Percentiles rank a stretch among this genome's conserved stretches.
Conservation (phyloP, 92 coral and sea anemone genomes). For the Epizoanthus scotinus region DNA sequence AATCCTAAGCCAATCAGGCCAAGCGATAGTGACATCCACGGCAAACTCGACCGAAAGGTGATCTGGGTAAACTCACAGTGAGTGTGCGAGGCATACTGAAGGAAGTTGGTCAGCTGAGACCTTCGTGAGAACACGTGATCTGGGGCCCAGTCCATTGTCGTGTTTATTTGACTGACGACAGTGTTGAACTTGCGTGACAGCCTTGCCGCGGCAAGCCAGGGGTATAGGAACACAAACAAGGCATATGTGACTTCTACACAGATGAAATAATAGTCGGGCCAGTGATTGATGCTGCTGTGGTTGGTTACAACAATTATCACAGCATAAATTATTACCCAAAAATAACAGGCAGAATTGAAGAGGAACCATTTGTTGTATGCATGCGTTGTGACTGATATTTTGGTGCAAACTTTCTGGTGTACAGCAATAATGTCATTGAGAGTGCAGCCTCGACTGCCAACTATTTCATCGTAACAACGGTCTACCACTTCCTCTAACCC, state of each 20-base stretch:
- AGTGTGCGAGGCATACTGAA: conserved; percentile 52
- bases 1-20: conserved; percentile 23
- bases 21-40: conserved; percentile 34
- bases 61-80: conserved; percentile 53
- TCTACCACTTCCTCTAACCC: conserved; percentile 40
- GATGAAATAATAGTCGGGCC: conserved; percentile 39
- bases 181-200: conserved; percentile 42
- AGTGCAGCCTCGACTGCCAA: conserved; percentile 28
- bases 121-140: conserved; percentile 46
- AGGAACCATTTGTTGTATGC: conserved; percentile 47
- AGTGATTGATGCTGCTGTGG: neutral
- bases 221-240: conserved; percentile 44
- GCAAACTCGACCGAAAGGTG: conserved; percentile 50
- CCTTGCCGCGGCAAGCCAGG: conserved; percentile 50
- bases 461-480: conserved; percentile 38
- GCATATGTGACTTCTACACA: conserved; percentile 35
- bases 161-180: conserved; percentile 44
- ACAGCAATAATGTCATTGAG: conserved; percentile 50
- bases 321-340: conserved; percentile 47
- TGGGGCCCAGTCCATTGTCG: conserved; percentile 48
- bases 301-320: conserved; percentile 27
- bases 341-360: conserved; percentile 55
- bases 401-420: conserved; percentile 52
- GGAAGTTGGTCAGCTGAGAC: conserved; percentile 51
- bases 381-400: conserved; percentile 31